Evolutionary conservation across 2,797 vertebrate species (phyloP), one percentile per base, ranked within the genome.

Genomic region (Hoplostethus atlanticus): DNA sequence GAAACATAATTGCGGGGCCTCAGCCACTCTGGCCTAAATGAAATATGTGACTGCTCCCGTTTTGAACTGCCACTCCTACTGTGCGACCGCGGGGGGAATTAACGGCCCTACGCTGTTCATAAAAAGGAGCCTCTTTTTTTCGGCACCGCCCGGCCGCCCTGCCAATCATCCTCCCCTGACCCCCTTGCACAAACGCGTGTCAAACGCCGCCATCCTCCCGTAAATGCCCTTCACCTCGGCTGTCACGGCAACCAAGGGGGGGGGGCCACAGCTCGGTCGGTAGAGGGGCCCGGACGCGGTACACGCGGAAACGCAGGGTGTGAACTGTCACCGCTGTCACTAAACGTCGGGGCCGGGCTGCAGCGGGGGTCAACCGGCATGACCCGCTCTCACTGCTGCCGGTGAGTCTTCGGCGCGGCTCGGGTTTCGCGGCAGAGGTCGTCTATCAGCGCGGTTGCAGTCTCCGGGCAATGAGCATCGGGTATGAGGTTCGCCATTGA

Each of bases 381-480:
- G 85, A 89, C 81, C 85, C 1, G 68, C 56, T 84, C 81, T 64
- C 67, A 54, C 63, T 60, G 60, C 53, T 63, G 77, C 67, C 56
- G 81, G 76, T 82, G 72, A 73, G 80, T 77, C 83, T 88, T 81
- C 59, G 68, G 7, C 12, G 63, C 79, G 80, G 85, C 81, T 87
- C 73, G 65, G 79, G 81, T 65, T 21, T 21, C 10, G 21, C 66
- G 38, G 71, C 67, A 68, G 76, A 84, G 90, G 91, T 92, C 86
- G 84, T 85, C 83, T 64, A 85, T 88, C 87, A 87, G 62, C 16
- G 12, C 52, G 67, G 57, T 53, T 50, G 21, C 0, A 5, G 79
- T 86, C 84, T 85, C 70, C 74, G 61, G 85, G 85, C 84, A 83
- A 85, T 80, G 79, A 83, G 80, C 64, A n/a, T 42, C 4, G 8